These are phyloP conservation scores for Gymnopithys bicolor DNA, from an alignment of 2,797 vertebrate species.

Conservation along the genomic window DNA sequence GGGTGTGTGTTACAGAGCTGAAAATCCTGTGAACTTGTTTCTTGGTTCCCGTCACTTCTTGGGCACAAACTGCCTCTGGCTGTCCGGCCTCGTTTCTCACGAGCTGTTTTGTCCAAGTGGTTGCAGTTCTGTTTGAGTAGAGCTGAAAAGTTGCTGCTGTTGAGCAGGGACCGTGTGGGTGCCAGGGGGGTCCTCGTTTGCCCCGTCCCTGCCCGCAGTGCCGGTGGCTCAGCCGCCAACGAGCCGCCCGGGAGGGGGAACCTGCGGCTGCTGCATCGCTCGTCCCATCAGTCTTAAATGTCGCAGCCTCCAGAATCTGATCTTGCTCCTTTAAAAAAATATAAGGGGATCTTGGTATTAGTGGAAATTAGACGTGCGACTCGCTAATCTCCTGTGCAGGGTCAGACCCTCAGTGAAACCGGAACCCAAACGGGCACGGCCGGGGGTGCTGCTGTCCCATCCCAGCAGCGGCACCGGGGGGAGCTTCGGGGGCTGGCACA, in stretches of 20 bases:
- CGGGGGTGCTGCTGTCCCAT: rapidly evolving
- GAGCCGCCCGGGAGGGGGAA: not conserved
- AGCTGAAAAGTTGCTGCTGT: not conserved
- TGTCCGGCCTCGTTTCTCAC: not conserved
- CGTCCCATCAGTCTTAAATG: not conserved
- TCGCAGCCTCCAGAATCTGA: not conserved
- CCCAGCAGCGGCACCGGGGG: rapidly evolving
- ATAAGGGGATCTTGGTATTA: constrained; percentile 20
- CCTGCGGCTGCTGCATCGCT: not conserved
- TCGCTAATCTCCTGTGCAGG: not conserved
- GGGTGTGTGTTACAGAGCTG: not conserved
- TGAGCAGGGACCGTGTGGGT: rapidly evolving
- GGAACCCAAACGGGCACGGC: not conserved
- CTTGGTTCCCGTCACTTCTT: not conserved
- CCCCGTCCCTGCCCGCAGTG: too few relatives aligned
- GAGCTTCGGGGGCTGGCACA: rapidly evolving
- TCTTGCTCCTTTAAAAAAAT: constrained; percentile 1
- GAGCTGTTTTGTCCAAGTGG: rapidly evolving
- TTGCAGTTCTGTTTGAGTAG: rapidly evolving
- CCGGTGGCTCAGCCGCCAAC: not conserved
- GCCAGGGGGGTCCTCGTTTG: not conserved
- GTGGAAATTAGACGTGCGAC: not conserved
- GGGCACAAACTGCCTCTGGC: not conserved
- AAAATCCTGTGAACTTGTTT: not conserved
- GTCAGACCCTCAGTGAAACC: not conserved